Evolutionary conservation across 2,797 vertebrate species (phyloP).

Genomic region (Anguilla pacifica): DNA sequence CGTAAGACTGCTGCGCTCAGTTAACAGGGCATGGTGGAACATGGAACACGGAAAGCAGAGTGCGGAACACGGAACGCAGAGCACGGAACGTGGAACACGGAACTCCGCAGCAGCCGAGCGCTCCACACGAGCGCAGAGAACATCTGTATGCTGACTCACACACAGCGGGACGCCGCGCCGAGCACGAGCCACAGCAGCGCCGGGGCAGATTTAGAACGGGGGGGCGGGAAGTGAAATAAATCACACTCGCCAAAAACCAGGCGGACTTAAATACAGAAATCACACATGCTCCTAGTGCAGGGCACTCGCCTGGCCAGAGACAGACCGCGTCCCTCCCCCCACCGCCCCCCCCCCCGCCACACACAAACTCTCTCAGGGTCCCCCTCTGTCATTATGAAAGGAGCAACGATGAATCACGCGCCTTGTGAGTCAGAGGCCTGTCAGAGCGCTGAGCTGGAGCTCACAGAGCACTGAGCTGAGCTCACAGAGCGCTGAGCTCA

Average conservation of each 20-base stretch:
- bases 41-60: conserved; percentile 47
- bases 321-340: not conserved
- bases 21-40: not conserved
- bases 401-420: not conserved
- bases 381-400: not conserved
- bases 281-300: not conserved
- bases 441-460: not conserved
- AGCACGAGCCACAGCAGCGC: not conserved
- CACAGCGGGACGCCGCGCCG: not conserved
- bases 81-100: conserved; percentile 41
- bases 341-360: too few relatives aligned
- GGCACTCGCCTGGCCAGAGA: not conserved
- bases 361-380: not conserved
- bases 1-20: not conserved
- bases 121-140: not conserved
- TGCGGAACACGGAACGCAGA: conserved; percentile 74
- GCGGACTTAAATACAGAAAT: not conserved
- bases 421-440: not conserved
- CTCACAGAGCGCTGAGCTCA: too few relatives aligned
- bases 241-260: not conserved
- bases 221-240: not conserved
- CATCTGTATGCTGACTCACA: not conserved
- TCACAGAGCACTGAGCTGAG: too few relatives aligned
- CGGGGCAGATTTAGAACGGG: not conserved
- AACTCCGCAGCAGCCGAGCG: conserved; percentile 22